phyloP scores from a whole-genome alignment of 2,797 vertebrate species.

The Psittacula derbiana region DNA sequence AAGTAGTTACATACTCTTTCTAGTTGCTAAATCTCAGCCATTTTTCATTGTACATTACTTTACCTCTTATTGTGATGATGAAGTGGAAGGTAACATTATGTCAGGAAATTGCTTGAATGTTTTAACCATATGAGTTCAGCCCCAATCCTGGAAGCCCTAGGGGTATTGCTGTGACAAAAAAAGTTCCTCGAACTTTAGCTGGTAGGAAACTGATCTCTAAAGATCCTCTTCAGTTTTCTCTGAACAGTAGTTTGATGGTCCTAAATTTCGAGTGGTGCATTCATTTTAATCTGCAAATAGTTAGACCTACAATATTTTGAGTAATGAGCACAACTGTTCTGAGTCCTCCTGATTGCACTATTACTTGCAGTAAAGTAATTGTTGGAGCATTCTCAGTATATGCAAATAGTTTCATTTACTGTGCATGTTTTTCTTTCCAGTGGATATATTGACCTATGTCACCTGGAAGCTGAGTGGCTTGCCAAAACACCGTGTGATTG shows the following conservation, averaged over 20 bases:
- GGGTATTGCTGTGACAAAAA: not conserved
- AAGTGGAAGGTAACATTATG: not conserved
- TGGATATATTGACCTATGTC: conserved; percentile 94
- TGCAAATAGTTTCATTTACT: not conserved
- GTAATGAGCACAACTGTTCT: not conserved
- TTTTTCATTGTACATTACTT: not conserved
- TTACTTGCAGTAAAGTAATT: not conserved
- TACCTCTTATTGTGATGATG: not conserved
- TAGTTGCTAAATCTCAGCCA: not conserved
- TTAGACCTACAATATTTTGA: not conserved
- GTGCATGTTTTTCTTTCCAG: conserved; percentile 60
- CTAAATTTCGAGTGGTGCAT: not conserved
- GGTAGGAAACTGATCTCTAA: not conserved
- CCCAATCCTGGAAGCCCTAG: not conserved
- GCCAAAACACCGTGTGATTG: conserved; percentile 93
- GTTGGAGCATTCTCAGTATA: not conserved
- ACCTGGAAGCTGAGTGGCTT: conserved; percentile 97
- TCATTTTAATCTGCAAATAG: not conserved
- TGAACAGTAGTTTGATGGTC: not conserved
- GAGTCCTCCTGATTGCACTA: not conserved
- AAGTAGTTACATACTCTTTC: not conserved
- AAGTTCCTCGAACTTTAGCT: not conserved
- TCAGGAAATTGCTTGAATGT: not conserved
- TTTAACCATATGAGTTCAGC: not conserved
- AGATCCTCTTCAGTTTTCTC: not conserved